A percentile compares a stretch with the other conserved stretches of the same genome.
These are phyloP conservation scores for Nasonovia ribisnigri DNA, from an alignment of 2,888 invertebrate species.

Conservation along the genomic window DNA sequence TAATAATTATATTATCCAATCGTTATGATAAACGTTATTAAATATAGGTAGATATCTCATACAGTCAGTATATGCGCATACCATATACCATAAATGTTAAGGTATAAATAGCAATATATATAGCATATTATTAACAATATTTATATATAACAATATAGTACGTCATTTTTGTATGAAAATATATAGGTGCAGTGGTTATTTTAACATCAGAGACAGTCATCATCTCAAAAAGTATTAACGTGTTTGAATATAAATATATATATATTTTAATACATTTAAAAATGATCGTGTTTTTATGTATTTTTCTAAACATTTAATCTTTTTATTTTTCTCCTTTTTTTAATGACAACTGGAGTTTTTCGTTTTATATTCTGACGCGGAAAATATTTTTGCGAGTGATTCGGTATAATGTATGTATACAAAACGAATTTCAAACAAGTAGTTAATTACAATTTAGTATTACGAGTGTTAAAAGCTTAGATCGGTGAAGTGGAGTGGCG, in stretches of 20 bases:
- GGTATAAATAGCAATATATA: not conserved
- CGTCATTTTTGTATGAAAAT: not conserved
- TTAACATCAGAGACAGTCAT: not conserved
- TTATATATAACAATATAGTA: not conserved
- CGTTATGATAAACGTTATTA: no score
- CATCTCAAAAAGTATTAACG: not conserved
- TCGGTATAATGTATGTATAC: not conserved
- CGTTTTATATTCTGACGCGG: not conserved
- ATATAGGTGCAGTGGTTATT: not conserved
- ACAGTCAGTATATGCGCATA: no score
- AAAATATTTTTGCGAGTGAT: not conserved
- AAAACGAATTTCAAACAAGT: not conserved
- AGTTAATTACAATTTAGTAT: not conserved
- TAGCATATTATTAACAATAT: no score
- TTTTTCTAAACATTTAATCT: not conserved
- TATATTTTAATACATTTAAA: not conserved
- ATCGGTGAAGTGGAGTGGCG: not conserved
- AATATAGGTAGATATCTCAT: no score
- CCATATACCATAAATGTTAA: no score
- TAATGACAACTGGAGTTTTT: not conserved
- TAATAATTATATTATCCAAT: no score
- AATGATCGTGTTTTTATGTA: not conserved
- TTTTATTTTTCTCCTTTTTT: not conserved
- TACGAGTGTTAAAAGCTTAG: not conserved
- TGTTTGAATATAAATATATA: not conserved